A percentile compares a stretch with the other conserved stretches of the same genome.
These are phyloP conservation scores for Dolichopus griseipennis DNA, from an alignment of 2,888 invertebrate genomes.

Conservation along the genomic window DNA sequence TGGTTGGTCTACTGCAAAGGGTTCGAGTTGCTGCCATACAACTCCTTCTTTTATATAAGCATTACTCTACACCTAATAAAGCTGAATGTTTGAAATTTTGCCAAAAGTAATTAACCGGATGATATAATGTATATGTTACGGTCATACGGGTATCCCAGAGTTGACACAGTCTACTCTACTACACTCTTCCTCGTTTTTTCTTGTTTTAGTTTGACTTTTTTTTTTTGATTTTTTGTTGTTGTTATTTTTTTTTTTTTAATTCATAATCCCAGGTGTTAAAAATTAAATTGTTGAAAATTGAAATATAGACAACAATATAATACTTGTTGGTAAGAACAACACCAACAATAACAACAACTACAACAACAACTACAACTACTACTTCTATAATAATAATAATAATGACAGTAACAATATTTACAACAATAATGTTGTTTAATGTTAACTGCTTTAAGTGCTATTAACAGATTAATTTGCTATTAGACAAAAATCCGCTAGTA, in stretches of 20 bases:
- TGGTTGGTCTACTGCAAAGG: too few relatives aligned
- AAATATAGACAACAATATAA: background rate
- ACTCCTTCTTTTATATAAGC: too few relatives aligned
- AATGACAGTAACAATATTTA: background rate
- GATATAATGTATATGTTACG: too few relatives aligned
- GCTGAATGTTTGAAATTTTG: too few relatives aligned
- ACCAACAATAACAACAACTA: background rate
- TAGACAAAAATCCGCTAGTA: constrained; percentile 3
- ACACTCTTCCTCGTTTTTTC: too few relatives aligned
- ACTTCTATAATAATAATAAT: background rate
- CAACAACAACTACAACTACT: background rate
- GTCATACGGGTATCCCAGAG: too few relatives aligned
- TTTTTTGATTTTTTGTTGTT: background rate
- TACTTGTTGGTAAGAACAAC: background rate
- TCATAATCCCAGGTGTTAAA: constrained; percentile 3
- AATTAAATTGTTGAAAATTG: background rate
- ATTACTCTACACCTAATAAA: too few relatives aligned
- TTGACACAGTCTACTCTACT: too few relatives aligned
- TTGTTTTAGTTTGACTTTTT: too few relatives aligned
- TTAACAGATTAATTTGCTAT: constrained; percentile 6
- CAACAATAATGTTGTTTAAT: background rate
- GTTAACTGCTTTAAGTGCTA: constrained; percentile 6
- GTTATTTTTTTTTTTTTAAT: background rate
- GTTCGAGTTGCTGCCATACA: too few relatives aligned
- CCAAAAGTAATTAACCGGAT: too few relatives aligned